Conservation (phyloP, 2,888 invertebrate genomes). For the Homarus gammarus region DNA sequence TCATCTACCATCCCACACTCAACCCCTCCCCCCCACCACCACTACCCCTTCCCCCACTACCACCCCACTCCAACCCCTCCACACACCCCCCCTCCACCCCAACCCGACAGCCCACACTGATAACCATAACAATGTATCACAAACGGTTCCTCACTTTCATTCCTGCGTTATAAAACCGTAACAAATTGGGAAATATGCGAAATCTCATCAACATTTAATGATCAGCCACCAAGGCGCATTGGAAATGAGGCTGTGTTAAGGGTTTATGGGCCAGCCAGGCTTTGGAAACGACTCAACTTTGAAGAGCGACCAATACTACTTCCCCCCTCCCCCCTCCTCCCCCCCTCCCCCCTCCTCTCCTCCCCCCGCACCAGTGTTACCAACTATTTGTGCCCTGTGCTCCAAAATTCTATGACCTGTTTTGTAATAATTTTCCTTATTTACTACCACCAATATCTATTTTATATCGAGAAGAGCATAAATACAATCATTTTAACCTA, state of each 20-base stretch:
- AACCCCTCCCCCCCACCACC: neutral
- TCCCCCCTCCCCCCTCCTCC: neutral
- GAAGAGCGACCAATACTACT: neutral
- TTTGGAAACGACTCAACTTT: constrained; percentile 6
- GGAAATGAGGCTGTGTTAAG: neutral
- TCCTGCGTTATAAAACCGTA: constrained; percentile 36
- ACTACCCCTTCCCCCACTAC: neutral
- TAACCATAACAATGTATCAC: constrained; percentile 17
- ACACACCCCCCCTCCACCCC: neutral
- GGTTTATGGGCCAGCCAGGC: constrained; percentile 1
- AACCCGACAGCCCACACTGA: no score
- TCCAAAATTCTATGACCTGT: no score
- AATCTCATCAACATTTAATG: constrained; percentile 56
- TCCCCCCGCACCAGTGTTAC: neutral
- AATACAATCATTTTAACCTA: no score
- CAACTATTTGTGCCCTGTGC: no score
- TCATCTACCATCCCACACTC: neutral
- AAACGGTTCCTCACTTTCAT: constrained; percentile 19
- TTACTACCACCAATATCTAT: no score
- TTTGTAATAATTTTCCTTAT: no score
- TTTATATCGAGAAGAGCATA: no score
- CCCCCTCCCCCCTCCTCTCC: neutral
- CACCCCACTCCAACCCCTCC: neutral
- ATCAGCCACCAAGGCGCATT: constrained; percentile 40
- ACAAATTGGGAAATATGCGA: constrained; percentile 38